phyloP scores from a whole-genome alignment of 2,113 vertebrate species.

The Electrona antarctica region DNA sequence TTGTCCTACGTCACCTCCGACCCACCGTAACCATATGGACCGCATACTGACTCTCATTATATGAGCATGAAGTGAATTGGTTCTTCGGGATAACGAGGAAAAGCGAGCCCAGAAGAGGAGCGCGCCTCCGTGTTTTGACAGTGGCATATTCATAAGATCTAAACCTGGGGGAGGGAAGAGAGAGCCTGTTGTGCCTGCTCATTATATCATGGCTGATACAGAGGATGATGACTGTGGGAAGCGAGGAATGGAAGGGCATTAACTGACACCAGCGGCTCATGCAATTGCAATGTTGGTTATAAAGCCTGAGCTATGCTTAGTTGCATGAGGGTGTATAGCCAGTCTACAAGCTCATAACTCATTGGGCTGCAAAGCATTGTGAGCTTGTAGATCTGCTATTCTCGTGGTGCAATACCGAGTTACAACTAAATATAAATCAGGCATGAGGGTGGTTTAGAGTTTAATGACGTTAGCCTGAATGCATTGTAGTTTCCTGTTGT shows the following conservation, averaged over 20 bases:
- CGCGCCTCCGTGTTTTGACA: slow-evolving; percentile 26
- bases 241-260: neutral
- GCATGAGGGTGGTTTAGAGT: no score
- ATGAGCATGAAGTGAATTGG: slow-evolving; percentile 68
- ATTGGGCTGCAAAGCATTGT: no score
- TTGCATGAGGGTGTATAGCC: no score
- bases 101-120: slow-evolving; percentile 3
- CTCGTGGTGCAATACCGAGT: no score
- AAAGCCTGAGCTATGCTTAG: neutral
- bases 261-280: neutral
- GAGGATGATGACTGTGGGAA: neutral
- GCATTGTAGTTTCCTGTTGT: no score
- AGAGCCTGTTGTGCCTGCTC: slow-evolving; percentile 39
- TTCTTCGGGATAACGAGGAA: slow-evolving; percentile 56
- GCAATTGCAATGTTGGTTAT: slow-evolving; percentile 4
- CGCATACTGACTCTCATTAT: slow-evolving; percentile 79
- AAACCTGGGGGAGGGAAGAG: slow-evolving; percentile 36
- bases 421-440: no score
- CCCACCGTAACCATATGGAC: slow-evolving; percentile 76
- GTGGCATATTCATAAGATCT: slow-evolving; percentile 52
- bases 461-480: no score
- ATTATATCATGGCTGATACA: slow-evolving; percentile 37
- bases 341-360: no score
- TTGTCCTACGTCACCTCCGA: slow-evolving; percentile 17
- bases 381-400: no score